phyloP scores from a whole-genome alignment of 2,113 vertebrate species.

The Hemiscyllium ocellatum region DNA sequence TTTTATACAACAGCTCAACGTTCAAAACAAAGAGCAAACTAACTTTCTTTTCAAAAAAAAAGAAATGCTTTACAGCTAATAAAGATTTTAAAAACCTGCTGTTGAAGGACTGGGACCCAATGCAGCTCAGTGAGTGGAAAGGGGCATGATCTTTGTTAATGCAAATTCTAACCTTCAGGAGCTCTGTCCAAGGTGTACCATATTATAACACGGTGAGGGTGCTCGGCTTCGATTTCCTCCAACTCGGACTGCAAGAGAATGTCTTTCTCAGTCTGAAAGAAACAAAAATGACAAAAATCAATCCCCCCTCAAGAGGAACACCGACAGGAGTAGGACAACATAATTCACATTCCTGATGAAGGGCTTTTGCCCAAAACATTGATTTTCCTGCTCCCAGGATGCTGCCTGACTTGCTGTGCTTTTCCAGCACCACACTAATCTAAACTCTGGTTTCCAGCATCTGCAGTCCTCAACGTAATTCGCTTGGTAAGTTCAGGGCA shows the following conservation, averaged over 20 bases:
- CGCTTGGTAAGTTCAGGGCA: background rate
- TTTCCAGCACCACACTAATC: too few relatives aligned
- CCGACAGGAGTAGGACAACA: background rate
- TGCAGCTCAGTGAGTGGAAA: background rate
- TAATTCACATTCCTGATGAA: background rate
- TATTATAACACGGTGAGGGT: constrained; percentile 75
- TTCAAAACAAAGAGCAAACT: background rate
- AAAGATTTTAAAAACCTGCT: background rate
- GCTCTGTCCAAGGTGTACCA: constrained; percentile 87
- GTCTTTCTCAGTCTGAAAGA: constrained; percentile 77
- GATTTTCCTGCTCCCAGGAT: too few relatives aligned
- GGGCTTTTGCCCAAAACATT: too few relatives aligned
- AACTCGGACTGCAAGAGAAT: constrained; percentile 80
- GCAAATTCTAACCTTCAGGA: constrained; percentile 63
- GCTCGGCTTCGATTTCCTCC: constrained; percentile 73
- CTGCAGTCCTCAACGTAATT: too few relatives aligned
- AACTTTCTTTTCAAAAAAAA: background rate
- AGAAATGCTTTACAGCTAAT: background rate
- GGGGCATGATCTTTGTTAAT: background rate
- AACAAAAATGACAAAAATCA: background rate
- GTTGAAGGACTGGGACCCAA: background rate
- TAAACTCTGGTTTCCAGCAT: too few relatives aligned
- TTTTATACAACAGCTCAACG: background rate
- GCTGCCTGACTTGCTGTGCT: too few relatives aligned
- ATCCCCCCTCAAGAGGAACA: too few relatives aligned